These are phyloP conservation scores for Drosophila recens DNA, from an alignment of 2,888 invertebrate species.

Conservation along the genomic window DNA sequence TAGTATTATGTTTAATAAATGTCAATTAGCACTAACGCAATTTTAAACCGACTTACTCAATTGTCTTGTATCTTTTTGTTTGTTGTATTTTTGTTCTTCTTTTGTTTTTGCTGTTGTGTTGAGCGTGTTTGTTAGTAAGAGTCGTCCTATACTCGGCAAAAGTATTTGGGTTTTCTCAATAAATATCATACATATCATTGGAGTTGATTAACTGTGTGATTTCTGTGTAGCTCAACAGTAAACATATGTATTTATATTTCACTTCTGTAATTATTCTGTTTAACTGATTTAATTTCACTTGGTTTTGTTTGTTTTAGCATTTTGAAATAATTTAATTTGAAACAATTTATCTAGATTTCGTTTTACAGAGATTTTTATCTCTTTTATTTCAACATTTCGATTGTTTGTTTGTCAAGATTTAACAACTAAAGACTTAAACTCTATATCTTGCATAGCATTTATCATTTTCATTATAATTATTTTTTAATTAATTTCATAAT, in stretches of 20 bases:
- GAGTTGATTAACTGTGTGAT: conserved; percentile 43
- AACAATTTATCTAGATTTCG: conserved; percentile 68
- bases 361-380: conserved; percentile 43
- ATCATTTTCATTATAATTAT: background rate
- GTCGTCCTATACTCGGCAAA: conserved; percentile 36
- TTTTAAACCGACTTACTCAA: conserved; percentile 41
- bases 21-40: conserved; percentile 45
- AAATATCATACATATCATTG: conserved; percentile 60
- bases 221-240: conserved; percentile 72
- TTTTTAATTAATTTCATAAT: conserved; percentile 38
- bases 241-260: conserved; percentile 63
- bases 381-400: conserved; percentile 48
- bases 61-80: conserved; percentile 25
- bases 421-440: conserved; percentile 66
- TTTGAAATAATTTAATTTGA: conserved; percentile 69
- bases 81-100: background rate
- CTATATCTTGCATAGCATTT: conserved; percentile 55
- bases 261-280: conserved; percentile 41
- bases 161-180: conserved; percentile 55
- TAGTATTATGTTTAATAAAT: conserved; percentile 46
- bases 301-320: conserved; percentile 13
- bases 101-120: conserved; percentile 26
- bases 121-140: conserved; percentile 22
- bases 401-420: conserved; percentile 32
- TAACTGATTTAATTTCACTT: conserved; percentile 48